Base-by-base conservation (phyloP, 2,797 vertebrate genomes). In the Aythya fuligula region DNA sequence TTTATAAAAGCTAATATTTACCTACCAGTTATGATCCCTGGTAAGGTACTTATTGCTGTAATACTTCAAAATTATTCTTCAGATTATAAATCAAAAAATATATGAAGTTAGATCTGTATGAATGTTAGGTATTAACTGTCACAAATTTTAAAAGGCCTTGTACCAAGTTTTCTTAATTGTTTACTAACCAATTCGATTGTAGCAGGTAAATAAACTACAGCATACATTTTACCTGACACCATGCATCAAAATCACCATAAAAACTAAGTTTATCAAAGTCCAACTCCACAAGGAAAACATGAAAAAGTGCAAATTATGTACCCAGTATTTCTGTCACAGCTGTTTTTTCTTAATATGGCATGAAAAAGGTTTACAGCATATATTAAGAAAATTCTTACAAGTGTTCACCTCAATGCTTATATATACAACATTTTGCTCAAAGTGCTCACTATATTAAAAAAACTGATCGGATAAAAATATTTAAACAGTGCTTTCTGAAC, bases 241-340 rank as follows among this genome's bases (percentile, higher is more conserved):
- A 97, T 95, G 96, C 96, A 97, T 97, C 97, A 97, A 98, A 97
- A 97, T 97, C 95, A 96, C 96, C 96, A 97, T 98, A 98, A 97
- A 98, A 98, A 97, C 91, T 95, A 95, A 93, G 87, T 96, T 98
- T 98, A 98, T 98, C 98, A 98, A 98, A 98, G 96, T 98, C 97
- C 96, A 95, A 90, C 94, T 98, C 97, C 93, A 96, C 91, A 93
- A 97, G 85, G 53, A 97, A 97, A 98, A 95, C 95, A 97, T 94
- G 92, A 97, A 98, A 98, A 97, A 97, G 96, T 98, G 97, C 97
- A 98, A 98, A 98, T 96, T 97, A 97, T 96, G 92, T 97, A 97
- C 94, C 97, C 97, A 96, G 96, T 94, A 97, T 95, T 96, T 96
- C 93, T 95, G 92, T 96, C 90, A 97, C 91, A 95, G 70, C 93